A percentile compares a stretch with the other conserved stretches of the same genome.
phyloP scores from a whole-genome alignment of 2,888 invertebrate genomes.

The Chrysotoxum bicinctum region DNA sequence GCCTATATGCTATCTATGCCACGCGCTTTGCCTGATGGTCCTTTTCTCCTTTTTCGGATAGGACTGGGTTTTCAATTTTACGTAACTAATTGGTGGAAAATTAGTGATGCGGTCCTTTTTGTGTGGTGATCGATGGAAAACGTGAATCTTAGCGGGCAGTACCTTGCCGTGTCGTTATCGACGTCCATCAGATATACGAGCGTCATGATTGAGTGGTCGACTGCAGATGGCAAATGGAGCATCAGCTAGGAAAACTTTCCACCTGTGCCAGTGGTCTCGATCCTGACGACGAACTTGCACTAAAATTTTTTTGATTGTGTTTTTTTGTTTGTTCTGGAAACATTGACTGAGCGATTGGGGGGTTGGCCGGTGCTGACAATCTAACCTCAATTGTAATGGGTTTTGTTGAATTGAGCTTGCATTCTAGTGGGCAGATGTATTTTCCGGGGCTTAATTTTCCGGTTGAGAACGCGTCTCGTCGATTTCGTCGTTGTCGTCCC shows the following conservation, averaged over 20 bases:
- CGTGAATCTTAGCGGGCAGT: slow-evolving; percentile 43
- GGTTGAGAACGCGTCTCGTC: slow-evolving; percentile 40
- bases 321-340: not conserved
- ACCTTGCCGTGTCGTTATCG: not conserved
- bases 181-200: slow-evolving; percentile 28
- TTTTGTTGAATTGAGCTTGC: slow-evolving; percentile 42
- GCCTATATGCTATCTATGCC: not conserved
- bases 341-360: slow-evolving; percentile 4
- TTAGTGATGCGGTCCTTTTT: slow-evolving; percentile 52
- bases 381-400: not conserved
- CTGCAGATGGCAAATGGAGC: slow-evolving; percentile 35
- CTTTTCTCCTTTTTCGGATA: not conserved
- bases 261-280: slow-evolving; percentile 61
- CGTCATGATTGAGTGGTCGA: slow-evolving; percentile 61
- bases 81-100: slow-evolving; percentile 69
- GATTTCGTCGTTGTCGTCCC: not conserved
- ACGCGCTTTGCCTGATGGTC: slow-evolving; percentile 8
- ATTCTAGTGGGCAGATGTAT: slow-evolving; percentile 51
- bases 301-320: slow-evolving; percentile 4
- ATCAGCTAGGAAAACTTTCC: slow-evolving; percentile 53
- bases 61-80: slow-evolving; percentile 46
- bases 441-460: slow-evolving; percentile 66
- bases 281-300: slow-evolving; percentile 24
- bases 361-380: not conserved
- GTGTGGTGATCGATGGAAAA: slow-evolving; percentile 66